Evolutionary conservation across 2,797 vertebrate species (phyloP).

Genomic region (Squalus acanthias): DNA sequence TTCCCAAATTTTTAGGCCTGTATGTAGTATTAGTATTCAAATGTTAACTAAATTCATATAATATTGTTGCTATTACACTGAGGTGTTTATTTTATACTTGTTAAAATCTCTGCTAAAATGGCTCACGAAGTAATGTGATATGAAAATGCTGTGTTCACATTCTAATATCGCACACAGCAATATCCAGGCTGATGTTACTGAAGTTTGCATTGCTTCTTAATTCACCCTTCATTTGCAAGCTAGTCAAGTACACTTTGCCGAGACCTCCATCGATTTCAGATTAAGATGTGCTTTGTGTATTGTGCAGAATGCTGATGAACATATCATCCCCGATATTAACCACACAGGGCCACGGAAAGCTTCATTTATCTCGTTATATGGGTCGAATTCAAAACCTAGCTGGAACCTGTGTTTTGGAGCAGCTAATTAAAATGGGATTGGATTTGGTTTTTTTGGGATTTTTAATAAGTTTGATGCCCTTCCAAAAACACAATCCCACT

Average conservation of each 20-base stretch:
- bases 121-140: not conserved
- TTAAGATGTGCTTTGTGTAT: not conserved
- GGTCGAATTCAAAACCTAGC: not conserved
- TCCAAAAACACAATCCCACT: not conserved
- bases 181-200: not conserved
- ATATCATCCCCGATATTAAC: not conserved
- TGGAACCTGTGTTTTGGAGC: not conserved
- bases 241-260: not conserved
- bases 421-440: not conserved
- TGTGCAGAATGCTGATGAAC: not conserved
- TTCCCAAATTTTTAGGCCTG: not conserved
- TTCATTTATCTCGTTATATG: not conserved
- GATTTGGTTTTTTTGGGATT: not conserved
- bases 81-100: not conserved
- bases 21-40: not conserved
- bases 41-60: not conserved
- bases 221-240: constrained; percentile 11
- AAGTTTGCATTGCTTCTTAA: not conserved
- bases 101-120: no score
- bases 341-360: not conserved
- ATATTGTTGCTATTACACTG: not conserved
- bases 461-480: not conserved
- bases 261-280: not conserved
- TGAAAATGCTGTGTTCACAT: not conserved
- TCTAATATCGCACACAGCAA: not conserved